A percentile compares a stretch with the other conserved stretches of the same genome.
Evolutionary conservation across 2,113 vertebrate genomes (phyloP).

Genomic region (Monarcha castaneiventris): DNA sequence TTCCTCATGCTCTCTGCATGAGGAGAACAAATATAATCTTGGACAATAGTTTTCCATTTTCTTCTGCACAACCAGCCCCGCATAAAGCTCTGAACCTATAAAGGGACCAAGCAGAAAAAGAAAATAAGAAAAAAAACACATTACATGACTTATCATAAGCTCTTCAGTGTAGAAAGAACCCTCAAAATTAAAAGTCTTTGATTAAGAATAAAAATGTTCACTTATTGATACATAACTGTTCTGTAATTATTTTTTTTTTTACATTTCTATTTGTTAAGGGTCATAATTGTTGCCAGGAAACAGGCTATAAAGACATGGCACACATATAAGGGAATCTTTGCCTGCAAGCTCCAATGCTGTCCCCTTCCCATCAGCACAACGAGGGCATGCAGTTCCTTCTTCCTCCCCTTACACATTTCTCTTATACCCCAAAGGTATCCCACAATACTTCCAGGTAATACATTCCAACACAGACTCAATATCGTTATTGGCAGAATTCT

Average conservation of each 20-base stretch:
- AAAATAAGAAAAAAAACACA: background rate
- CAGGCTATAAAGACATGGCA: background rate
- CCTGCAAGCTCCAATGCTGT: background rate
- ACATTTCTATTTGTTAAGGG: background rate
- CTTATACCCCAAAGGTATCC: background rate
- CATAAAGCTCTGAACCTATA: constrained; percentile 98
- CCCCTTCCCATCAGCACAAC: background rate
- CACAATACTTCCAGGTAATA: background rate
- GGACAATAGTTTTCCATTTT: constrained; percentile 99
- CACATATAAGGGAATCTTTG: background rate
- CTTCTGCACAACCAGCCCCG: constrained; percentile 95
- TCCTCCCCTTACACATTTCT: background rate
- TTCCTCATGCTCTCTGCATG: constrained; percentile 99
- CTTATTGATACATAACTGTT: background rate
- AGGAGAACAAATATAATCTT: constrained; percentile 99
- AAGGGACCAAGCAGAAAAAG: background rate
- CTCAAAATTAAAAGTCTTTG: background rate
- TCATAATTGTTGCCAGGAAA: background rate
- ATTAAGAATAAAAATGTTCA: background rate
- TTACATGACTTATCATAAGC: background rate
- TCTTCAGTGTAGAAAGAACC: background rate
- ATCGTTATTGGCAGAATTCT: background rate
- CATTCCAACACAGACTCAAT: background rate
- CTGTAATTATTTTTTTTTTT: background rate
- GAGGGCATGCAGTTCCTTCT: background rate